phyloP scores from a whole-genome alignment of 1,140 invertebrate species.

The Brachionus manjavacas region DNA sequence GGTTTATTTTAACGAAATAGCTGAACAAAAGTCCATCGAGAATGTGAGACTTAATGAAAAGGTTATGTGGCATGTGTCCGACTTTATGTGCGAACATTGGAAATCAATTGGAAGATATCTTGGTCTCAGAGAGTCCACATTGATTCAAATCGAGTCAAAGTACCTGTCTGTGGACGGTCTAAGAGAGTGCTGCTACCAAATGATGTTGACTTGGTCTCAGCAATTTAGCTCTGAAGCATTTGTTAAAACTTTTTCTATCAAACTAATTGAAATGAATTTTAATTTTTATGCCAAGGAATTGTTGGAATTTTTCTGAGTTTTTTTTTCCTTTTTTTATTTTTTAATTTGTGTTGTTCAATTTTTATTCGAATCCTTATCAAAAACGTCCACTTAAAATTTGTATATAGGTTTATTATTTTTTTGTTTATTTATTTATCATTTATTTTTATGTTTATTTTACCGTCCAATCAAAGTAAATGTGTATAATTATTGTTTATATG shows the following conservation, averaged over 20 bases:
- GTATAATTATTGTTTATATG: background rate
- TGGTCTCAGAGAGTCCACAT: background rate
- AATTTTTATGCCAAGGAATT: constrained; percentile 29
- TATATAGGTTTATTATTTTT: background rate
- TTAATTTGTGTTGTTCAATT: background rate
- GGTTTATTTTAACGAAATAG: background rate
- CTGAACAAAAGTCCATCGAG: background rate
- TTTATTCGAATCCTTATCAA: background rate
- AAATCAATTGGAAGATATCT: constrained; percentile 31
- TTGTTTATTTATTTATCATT: background rate
- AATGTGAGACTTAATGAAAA: constrained; percentile 13
- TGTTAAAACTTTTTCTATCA: background rate
- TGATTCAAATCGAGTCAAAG: background rate
- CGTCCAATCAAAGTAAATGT: background rate
- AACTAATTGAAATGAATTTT: constrained; percentile 28
- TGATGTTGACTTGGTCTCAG: constrained; percentile 20
- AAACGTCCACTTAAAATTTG: background rate
- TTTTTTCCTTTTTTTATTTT: background rate
- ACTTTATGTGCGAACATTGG: background rate
- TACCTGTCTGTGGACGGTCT: background rate
- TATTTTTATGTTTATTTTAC: background rate
- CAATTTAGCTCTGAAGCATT: background rate
- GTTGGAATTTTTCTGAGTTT: background rate
- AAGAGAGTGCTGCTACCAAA: constrained; percentile 40
- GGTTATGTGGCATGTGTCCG: background rate